Base-by-base conservation (phyloP, 2,113 vertebrate genomes). In the Circaetus gallicus region DNA sequence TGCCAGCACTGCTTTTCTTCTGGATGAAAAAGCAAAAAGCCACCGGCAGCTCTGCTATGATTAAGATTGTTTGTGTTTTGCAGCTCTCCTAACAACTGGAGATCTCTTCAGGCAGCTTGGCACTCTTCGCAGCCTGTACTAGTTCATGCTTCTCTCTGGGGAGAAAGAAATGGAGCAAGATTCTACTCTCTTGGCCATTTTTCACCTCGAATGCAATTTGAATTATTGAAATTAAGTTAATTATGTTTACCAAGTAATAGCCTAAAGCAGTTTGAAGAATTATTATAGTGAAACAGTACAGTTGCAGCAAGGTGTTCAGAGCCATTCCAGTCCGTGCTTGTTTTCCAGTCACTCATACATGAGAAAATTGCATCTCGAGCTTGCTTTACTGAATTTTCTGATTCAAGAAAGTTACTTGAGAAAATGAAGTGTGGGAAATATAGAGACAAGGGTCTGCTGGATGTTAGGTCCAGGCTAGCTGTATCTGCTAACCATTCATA, bases 231-330 rank as follows among this genome's bases (percentile, higher is more conserved):
- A 95, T 95, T 61, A 88, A 83, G 67, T 77, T 92, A 92, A 96
- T 90, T 86, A 77, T 83, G 59, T 95, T 95, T 95, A 91, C 80
- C 86, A 62, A 86, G 83, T 66, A 81, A 89, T 62, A 86, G 86
- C 93, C 80, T 89, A 58, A 83, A 92, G 93, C 91, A 73, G 11
- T 62, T 24, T 55, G 47, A 92, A 89, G 63, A 91, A 70, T 77
- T 73, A 62, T 70, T 81, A 45, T 10, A 70, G 83, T 4, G n/a
- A 83, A 66, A 70, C 13, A 73, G 45, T 28, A n/a, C 25, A 67
- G 53, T 18, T 81, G 82, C 67, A 90, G 71, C 13, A 58, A 95
- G 71, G 82, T 83, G 76, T 78, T 95, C 26, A 66, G 76, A 89
- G 19, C 13, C 29, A 36, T 70, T 83, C 89, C 50, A 92, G 83